phyloP scores from a whole-genome alignment of 2,113 vertebrate species.

The Nothobranchius furzeri region DNA sequence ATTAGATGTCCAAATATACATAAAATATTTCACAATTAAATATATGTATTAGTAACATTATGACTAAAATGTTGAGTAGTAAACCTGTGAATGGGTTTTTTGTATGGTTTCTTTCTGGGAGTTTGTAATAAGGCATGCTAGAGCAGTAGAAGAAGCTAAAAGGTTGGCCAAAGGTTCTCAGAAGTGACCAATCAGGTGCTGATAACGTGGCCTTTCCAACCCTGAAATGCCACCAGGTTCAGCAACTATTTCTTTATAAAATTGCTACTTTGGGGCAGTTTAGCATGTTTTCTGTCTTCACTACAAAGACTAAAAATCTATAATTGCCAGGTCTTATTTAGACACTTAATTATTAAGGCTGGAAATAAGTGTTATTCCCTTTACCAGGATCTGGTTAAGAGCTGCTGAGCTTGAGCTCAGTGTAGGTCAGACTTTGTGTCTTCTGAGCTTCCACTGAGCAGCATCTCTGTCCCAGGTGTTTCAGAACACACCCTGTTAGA shows the following conservation, averaged over 20 bases:
- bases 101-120: not conserved
- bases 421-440: slow-evolving; percentile 44
- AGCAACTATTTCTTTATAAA: not conserved
- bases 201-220: not conserved
- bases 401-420: slow-evolving; percentile 15
- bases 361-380: slow-evolving; percentile 46
- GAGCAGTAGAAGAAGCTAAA: not conserved
- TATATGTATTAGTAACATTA: too few species aligned
- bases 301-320: slow-evolving; percentile 5
- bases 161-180: not conserved
- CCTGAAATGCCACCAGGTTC: not conserved
- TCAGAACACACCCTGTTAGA: slow-evolving; percentile 82
- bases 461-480: slow-evolving; percentile 79
- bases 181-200: too few species aligned
- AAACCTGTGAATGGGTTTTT: not conserved
- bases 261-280: not conserved
- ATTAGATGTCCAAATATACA: too few species aligned
- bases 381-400: slow-evolving; percentile 20
- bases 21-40: too few species aligned
- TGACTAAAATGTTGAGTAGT: not conserved
- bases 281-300: slow-evolving; percentile 14
- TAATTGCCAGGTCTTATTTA: slow-evolving; percentile 21
- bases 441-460: slow-evolving; percentile 88
- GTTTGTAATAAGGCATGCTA: not conserved
- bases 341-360: slow-evolving; percentile 66